Base-by-base conservation (phyloP, 2,888 invertebrate species). In the Perdita meconis region DNA sequence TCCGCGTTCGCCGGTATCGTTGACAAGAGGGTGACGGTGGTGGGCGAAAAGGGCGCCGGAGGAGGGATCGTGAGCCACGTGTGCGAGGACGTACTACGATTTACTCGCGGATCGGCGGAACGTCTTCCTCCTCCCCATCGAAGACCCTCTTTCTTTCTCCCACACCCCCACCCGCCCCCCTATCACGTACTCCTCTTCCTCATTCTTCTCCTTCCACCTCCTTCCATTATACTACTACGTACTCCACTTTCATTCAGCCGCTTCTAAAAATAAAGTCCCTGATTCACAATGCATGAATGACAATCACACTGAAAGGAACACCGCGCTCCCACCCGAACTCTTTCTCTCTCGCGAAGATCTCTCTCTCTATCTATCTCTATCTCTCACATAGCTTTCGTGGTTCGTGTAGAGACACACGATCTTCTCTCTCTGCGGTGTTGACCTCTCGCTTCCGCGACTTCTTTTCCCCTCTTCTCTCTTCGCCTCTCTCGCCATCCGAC, bases 231-330 rank as follows among this genome's bases (percentile, higher is more conserved):
- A 84, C 84, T 81, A 84, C 86, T 86, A 84, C 86, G 87, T 89
- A 89, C 90, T 90, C 90, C 88, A 90, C 90, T 91, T 92, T 90
- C 92, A 91, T 91, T 92, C 91, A 89, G 88, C 73, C 86, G 83
- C 84, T 83, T 90, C 90, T 90, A 89, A 90, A 91, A 91, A 90
- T 90, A 91, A 91, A 90, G 84, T 89, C 87, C 88, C 86, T 89
- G 90, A 90, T 88, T 90, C 91, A 88, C 89, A 89, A 90, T 90
- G 89, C 90, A 90, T 90, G 89, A 90, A 90, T 90, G 90, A 90
- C 89, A 90, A 90, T 89, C 88, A 86, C 81, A 84, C 84, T 78
- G 83, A 83, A 83, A 83, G 83, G 80, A 83, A 83, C 73, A 80
- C 72, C 80, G 79, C 84, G 78, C 68, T 74, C 65, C 57, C 71